Base-by-base conservation (phyloP, 2,888 invertebrate genomes). In the Eumerus sabulonum region DNA sequence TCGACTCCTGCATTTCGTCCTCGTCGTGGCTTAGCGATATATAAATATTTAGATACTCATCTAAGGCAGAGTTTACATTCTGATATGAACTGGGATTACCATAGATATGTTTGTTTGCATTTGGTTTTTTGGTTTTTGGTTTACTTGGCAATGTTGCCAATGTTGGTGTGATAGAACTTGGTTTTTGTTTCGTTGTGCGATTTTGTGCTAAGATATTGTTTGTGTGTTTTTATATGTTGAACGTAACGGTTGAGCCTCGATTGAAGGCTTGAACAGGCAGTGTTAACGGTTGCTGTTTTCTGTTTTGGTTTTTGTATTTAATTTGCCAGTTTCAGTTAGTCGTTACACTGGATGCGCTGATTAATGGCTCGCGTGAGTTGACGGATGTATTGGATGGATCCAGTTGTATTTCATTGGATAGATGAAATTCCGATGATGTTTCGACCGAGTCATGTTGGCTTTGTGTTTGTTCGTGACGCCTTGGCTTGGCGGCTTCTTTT, bases 301-400 rank as follows among this genome's bases (percentile, higher is more conserved):
- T 42, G 17, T n/a, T 27, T 5, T 45, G 1, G 5, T 54, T 62
- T 18, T n/a, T n/a, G n/a, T n/a, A n/a, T n/a, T n/a, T n/a, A n/a
- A n/a, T n/a, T n/a, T n/a, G n/a, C n/a, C n/a, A n/a, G n/a, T n/a
- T n/a, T n/a, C n/a, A 72, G 45, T 81, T 72, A 35, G 76, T 76
- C n/a, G 64, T 68, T 57, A 81, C 81, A 67, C 86, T 87, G 57
- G 85, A 86, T 83, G 83, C 86, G 81, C 87, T 93, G 57, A 93
- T 90, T 83, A 93, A 89, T 40, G 93, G 93, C 87, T 93, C 93
- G 50, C 92, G 90, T 62, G 92, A 92, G 76, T 86, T 88, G 81
- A 85, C 88, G 51, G 88, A 87, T 60, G 87, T 87, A 79, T 86
- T 88, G 79, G 87, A 88, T 83, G 88, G 87, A 84, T 88, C 88